Evolutionary conservation across 2,113 vertebrate genomes (phyloP).

Genomic region (Micronycteris hirsuta): DNA sequence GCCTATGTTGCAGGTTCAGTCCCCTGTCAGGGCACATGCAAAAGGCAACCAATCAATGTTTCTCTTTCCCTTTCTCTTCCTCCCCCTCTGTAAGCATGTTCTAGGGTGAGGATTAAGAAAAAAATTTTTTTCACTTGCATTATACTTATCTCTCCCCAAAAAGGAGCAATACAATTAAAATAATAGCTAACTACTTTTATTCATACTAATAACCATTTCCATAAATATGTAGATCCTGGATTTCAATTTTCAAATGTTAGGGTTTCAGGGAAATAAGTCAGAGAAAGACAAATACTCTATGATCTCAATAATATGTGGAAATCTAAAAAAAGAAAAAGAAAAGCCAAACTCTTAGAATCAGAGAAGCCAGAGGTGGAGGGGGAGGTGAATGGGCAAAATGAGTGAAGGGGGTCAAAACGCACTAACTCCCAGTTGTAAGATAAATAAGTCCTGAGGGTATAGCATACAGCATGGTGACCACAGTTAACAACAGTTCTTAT

Average conservation of each 20-base stretch:
- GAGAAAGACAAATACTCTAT: not conserved
- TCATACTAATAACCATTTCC: conserved; percentile 20
- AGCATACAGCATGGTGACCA: not conserved
- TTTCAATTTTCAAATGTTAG: not conserved
- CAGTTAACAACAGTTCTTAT: not conserved
- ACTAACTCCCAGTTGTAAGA: not conserved
- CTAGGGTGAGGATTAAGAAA: not conserved
- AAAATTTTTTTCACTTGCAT: not conserved
- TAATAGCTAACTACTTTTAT: not conserved
- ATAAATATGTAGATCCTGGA: not conserved
- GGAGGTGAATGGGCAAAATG: not conserved
- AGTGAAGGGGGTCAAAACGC: not conserved
- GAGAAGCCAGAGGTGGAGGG: not conserved
- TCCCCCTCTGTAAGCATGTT: too few relatives aligned
- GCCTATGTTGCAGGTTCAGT: too few relatives aligned
- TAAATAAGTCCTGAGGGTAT: not conserved
- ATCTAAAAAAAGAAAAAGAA: not conserved
- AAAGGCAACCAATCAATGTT: too few relatives aligned
- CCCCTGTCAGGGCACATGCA: too few relatives aligned
- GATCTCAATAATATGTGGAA: not conserved
- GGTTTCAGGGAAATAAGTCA: not conserved
- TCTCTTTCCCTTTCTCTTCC: too few relatives aligned
- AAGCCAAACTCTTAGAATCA: not conserved
- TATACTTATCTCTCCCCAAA: not conserved
- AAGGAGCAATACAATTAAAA: conserved; percentile 32